Evolutionary conservation across 2,113 vertebrate species (phyloP).

Genomic region (Podilymbus podiceps): DNA sequence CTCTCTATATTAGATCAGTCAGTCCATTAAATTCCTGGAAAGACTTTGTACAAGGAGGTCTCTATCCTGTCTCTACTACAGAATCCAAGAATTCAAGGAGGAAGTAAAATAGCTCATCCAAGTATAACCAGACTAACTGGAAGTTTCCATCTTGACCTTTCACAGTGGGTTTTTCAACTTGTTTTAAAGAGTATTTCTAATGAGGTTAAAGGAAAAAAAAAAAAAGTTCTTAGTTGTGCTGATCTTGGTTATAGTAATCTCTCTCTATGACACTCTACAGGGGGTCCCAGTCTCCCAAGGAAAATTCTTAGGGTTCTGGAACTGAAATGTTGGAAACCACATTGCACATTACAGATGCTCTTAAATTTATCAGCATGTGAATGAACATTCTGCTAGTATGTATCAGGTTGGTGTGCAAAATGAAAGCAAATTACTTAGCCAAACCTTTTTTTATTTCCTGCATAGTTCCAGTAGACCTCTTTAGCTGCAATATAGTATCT

Average conservation of each 20-base stretch:
- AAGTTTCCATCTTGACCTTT: not conserved
- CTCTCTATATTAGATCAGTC: not conserved
- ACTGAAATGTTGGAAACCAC: not conserved
- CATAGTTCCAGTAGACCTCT: conserved; percentile 91
- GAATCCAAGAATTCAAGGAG: not conserved
- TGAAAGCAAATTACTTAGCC: not conserved
- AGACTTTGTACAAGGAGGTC: not conserved
- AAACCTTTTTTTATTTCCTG: conserved; percentile 77
- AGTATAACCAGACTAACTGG: not conserved
- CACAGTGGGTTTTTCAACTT: not conserved
- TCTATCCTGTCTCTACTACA: not conserved
- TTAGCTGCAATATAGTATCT: conserved; percentile 89
- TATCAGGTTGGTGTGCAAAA: not conserved
- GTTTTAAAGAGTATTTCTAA: not conserved
- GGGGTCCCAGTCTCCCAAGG: not conserved
- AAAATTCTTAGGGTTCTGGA: not conserved
- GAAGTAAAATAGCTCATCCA: not conserved
- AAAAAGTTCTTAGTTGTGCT: not conserved
- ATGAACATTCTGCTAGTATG: not conserved
- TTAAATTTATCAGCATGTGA: not conserved
- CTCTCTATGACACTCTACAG: not conserved
- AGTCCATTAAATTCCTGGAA: not conserved
- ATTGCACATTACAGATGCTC: not conserved
- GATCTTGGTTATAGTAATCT: not conserved
- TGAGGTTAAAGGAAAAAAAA: not conserved